A percentile compares a stretch with the other conserved stretches of the same genome.
Evolutionary conservation across 1,140 invertebrate species (phyloP).

Genomic region (Drosophila navojoa): DNA sequence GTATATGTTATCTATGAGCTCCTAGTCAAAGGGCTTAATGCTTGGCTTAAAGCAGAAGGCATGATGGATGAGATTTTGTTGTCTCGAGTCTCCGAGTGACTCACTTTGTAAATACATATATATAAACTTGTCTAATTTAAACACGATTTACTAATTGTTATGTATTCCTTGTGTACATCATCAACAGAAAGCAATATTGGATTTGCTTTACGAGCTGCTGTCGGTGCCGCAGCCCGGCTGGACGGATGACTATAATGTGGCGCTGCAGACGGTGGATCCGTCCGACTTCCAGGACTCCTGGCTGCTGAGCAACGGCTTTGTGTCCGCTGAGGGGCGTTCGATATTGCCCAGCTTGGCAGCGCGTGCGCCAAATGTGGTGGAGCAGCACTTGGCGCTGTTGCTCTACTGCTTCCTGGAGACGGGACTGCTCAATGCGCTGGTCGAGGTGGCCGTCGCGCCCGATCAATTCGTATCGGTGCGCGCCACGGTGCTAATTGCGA

Average conservation of each 20-base stretch:
- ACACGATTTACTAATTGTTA: background rate
- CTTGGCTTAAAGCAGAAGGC: too few species aligned
- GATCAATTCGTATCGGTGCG: slow-evolving; percentile 95
- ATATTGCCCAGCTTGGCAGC: slow-evolving; percentile 92
- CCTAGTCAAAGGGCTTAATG: too few species aligned
- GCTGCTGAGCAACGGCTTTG: slow-evolving; percentile 95
- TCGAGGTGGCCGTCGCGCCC: slow-evolving; percentile 94
- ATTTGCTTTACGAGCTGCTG: slow-evolving; percentile 95
- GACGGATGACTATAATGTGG: slow-evolving; percentile 95
- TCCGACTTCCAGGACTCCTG: slow-evolving; percentile 91
- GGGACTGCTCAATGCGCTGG: slow-evolving; percentile 93
- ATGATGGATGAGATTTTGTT: too few species aligned
- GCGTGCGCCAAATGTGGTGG: slow-evolving; percentile 94
- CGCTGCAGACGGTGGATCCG: slow-evolving; percentile 93
- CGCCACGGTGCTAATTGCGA: slow-evolving; percentile 94
- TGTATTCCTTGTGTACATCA: slow-evolving; percentile 50
- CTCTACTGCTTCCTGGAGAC: slow-evolving; percentile 94
- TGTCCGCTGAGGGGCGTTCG: slow-evolving; percentile 93
- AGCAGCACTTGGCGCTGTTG: slow-evolving; percentile 95
- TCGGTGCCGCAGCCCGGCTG: slow-evolving; percentile 93
- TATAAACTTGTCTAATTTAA: too few species aligned
- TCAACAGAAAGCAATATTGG: slow-evolving; percentile 93
- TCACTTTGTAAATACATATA: too few species aligned
- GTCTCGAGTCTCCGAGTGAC: background rate
- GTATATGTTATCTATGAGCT: too few species aligned